Conservation (phyloP, 2,113 vertebrate genomes). For the Megaceryle maxima region DNA sequence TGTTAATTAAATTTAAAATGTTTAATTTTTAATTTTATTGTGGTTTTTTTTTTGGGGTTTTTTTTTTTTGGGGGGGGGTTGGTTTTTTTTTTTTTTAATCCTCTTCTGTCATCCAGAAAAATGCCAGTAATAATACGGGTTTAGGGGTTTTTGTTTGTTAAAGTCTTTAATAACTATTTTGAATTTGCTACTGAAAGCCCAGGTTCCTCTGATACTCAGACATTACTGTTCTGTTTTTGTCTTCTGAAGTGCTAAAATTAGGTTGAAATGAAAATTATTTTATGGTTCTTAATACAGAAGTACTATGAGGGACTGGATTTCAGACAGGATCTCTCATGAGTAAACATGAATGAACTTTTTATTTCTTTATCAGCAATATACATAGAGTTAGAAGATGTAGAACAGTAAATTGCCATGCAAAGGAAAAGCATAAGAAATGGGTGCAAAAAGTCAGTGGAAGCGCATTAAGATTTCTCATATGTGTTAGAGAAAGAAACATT, state of each 20-base stretch:
- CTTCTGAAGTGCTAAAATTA: neutral
- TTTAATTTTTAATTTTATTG: neutral
- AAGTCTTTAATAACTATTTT: neutral
- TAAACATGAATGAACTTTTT: neutral
- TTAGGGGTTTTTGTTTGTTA: neutral
- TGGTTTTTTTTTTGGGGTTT: too few species aligned
- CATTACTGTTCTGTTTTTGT: neutral
- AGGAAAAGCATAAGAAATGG: neutral
- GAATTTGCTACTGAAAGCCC: neutral
- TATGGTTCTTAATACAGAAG: neutral
- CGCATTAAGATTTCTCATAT: neutral
- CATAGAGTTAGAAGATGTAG: neutral
- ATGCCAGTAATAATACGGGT: neutral
- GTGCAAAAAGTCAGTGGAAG: neutral
- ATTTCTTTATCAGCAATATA: neutral
- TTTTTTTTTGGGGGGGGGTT: neutral
- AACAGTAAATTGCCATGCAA: neutral
- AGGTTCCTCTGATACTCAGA: neutral
- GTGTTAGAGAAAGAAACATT: neutral
- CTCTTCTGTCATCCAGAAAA: neutral
- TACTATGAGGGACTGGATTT: neutral
- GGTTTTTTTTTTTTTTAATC: neutral
- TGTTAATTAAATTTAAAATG: too few species aligned
- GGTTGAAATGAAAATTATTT: neutral
- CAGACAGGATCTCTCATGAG: neutral